These are phyloP conservation scores for Synanthedon vespiformis DNA, from an alignment of 2,888 invertebrate species.

Conservation along the genomic window DNA sequence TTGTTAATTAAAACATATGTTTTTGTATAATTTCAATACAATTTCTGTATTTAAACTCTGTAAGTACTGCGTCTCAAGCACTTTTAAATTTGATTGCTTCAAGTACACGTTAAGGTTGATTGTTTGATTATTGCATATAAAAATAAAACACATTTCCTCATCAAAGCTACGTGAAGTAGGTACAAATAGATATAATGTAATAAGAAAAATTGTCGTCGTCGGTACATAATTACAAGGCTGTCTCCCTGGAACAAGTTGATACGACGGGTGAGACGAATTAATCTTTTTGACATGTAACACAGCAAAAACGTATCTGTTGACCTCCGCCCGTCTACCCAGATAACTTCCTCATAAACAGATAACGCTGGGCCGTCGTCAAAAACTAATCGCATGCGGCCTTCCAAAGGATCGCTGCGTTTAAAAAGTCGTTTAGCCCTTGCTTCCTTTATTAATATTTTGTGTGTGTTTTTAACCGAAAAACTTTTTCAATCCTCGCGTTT, in stretches of 20 bases:
- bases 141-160: no score
- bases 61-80: no score
- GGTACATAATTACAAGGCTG: not conserved
- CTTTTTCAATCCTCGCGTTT: not conserved
- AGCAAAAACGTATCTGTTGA: slow-evolving; percentile 15
- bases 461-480: not conserved
- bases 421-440: not conserved
- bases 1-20: no score
- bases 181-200: no score
- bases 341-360: slow-evolving; percentile 1
- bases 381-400: not conserved
- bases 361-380: not conserved
- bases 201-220: no score
- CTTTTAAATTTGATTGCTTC: no score
- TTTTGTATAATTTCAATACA: no score
- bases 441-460: not conserved
- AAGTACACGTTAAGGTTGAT: no score
- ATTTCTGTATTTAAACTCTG: no score
- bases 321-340: slow-evolving; percentile 4
- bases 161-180: no score
- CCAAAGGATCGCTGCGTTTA: not conserved
- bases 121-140: no score
- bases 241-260: not conserved
- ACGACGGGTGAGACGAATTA: slow-evolving; percentile 12
- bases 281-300: slow-evolving; percentile 18